phyloP scores from a whole-genome alignment of 2,113 vertebrate species.

The Herpetotheres cachinnans region DNA sequence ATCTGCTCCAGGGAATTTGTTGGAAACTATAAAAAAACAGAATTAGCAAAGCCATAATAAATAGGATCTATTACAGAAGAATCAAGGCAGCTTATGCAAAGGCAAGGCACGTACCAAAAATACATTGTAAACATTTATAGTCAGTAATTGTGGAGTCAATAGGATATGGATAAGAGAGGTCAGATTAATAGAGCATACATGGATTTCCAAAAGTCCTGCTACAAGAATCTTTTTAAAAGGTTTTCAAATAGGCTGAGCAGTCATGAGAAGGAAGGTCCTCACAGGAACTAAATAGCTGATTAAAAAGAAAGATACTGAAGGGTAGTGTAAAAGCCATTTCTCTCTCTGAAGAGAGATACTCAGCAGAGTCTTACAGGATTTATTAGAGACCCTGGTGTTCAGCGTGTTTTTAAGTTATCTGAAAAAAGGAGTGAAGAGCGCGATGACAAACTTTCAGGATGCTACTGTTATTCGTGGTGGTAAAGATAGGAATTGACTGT shows the following conservation, averaged over 20 bases:
- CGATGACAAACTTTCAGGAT: conserved; percentile 20
- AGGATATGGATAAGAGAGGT: not conserved
- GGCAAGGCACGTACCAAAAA: not conserved
- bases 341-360: not conserved
- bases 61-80: not conserved
- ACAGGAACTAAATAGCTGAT: not conserved
- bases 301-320: not conserved
- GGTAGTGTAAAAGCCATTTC: not conserved
- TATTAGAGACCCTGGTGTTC: not conserved
- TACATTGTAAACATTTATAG: not conserved
- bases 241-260: not conserved
- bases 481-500: not conserved
- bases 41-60: not conserved
- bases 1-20: not conserved
- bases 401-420: not conserved
- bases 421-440: not conserved
- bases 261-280: not conserved
- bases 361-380: conserved; percentile 4
- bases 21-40: not conserved
- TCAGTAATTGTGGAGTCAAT: not conserved
- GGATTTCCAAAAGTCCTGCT: not conserved
- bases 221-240: not conserved
- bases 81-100: not conserved
- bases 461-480: not conserved
- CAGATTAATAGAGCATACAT: not conserved